These are phyloP conservation scores for Lasioglossum calceatum DNA, from an alignment of 2,888 invertebrate species.

Conservation along the genomic window DNA sequence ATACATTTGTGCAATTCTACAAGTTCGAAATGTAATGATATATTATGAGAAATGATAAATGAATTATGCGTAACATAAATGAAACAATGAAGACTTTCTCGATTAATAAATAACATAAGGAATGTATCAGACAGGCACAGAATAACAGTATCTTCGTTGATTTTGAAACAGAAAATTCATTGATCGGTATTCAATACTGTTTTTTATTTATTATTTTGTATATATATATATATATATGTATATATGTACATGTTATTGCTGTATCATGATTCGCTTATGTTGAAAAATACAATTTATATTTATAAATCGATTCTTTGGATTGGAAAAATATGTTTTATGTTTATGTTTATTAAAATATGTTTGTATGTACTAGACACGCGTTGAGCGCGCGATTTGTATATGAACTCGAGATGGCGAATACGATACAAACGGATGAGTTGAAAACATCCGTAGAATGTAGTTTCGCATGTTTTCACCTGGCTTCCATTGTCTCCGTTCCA, in stretches of 20 bases:
- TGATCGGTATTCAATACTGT: background rate
- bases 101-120: background rate
- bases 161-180: background rate
- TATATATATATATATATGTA: too few relatives aligned
- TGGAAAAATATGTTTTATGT: conserved; percentile 16
- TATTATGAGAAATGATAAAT: conserved; percentile 6
- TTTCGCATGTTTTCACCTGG: conserved; percentile 20
- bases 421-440: conserved; percentile 6
- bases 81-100: background rate
- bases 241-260: conserved; percentile 6
- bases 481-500: conserved; percentile 40
- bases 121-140: conserved; percentile 27
- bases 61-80: background rate
- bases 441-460: conserved; percentile 33
- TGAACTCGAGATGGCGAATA: conserved; percentile 13
- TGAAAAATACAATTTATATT: conserved; percentile 41
- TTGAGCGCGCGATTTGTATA: conserved; percentile 5
- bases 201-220: conserved; percentile 18
- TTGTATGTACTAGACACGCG: conserved; percentile 3
- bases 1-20: background rate
- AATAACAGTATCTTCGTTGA: conserved; percentile 8
- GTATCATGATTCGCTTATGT: conserved; percentile 18
- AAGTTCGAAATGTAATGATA: conserved; percentile 12
- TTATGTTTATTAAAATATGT: conserved; percentile 25
- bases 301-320: conserved; percentile 38